Evolutionary conservation across 2,113 vertebrate genomes (phyloP).

Genomic region (Chloropsis hardwickii): DNA sequence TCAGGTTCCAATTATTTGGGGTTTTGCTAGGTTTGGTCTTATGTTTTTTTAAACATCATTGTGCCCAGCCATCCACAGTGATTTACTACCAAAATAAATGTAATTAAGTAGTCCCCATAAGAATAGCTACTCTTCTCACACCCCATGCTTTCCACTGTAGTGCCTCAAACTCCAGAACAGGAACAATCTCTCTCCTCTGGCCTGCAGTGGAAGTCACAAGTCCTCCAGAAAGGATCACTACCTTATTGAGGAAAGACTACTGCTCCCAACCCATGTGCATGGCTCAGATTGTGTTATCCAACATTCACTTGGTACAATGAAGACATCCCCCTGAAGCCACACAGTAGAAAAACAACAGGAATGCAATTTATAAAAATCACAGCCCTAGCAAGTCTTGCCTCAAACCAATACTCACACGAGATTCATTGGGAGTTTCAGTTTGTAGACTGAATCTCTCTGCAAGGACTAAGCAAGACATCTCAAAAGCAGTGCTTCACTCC

Average conservation of each 20-base stretch:
- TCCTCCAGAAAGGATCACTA: neutral
- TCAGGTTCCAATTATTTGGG: neutral
- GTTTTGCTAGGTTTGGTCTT: neutral
- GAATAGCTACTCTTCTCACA: neutral
- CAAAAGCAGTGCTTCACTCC: neutral
- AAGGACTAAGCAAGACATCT: neutral
- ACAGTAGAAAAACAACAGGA: neutral
- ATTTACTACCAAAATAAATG: neutral
- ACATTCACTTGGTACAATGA: neutral
- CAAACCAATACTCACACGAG: neutral
- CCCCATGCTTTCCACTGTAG: fast-evolving
- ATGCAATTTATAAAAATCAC: neutral
- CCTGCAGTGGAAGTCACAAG: neutral
- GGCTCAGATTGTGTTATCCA: neutral
- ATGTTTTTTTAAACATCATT: neutral
- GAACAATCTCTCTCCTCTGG: neutral
- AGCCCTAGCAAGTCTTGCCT: neutral
- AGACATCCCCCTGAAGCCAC: neutral
- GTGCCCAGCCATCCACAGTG: neutral
- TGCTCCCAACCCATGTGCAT: fast-evolving
- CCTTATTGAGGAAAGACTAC: neutral
- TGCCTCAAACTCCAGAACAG: neutral
- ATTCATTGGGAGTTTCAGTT: neutral
- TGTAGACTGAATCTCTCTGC: fast-evolving
- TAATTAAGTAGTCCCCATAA: neutral